Evolutionary conservation across 2,797 vertebrate species (phyloP).

Genomic region (Dromococcyx pavoninus): DNA sequence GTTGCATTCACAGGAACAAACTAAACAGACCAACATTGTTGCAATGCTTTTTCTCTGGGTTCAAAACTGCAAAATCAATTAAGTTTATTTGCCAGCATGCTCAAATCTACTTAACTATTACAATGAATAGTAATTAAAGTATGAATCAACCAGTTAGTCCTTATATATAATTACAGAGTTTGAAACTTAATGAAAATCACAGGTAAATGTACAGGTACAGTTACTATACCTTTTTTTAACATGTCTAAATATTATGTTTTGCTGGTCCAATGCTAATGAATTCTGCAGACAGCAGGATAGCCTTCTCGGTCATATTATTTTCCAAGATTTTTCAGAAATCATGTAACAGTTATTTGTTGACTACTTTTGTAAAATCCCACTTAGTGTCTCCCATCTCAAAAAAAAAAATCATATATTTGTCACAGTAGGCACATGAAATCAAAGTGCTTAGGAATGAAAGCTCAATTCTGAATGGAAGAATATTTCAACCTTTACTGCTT

Average conservation of each 20-base stretch:
- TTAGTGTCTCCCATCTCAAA: not conserved
- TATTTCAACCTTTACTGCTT: not conserved
- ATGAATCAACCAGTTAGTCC: not conserved
- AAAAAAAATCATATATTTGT: not conserved
- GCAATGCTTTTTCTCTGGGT: not conserved
- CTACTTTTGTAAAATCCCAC: not conserved
- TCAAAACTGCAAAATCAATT: constrained; percentile 8
- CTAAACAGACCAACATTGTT: not conserved
- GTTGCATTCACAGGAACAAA: not conserved
- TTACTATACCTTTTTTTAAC: not conserved
- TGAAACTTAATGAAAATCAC: not conserved
- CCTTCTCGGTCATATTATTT: not conserved
- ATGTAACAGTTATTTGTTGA: not conserved
- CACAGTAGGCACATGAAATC: not conserved
- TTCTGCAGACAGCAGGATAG: not conserved
- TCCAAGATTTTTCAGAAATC: not conserved
- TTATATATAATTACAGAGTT: not conserved
- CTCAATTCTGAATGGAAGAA: not conserved
- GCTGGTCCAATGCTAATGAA: not conserved
- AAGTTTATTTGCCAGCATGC: not conserved
- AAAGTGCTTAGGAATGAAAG: not conserved
- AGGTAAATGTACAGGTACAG: not conserved
- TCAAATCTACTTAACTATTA: not conserved
- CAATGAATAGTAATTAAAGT: not conserved
- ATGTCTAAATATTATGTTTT: not conserved